Base-by-base conservation (phyloP, 2,113 vertebrate genomes). In the Cottus gobio region DNA sequence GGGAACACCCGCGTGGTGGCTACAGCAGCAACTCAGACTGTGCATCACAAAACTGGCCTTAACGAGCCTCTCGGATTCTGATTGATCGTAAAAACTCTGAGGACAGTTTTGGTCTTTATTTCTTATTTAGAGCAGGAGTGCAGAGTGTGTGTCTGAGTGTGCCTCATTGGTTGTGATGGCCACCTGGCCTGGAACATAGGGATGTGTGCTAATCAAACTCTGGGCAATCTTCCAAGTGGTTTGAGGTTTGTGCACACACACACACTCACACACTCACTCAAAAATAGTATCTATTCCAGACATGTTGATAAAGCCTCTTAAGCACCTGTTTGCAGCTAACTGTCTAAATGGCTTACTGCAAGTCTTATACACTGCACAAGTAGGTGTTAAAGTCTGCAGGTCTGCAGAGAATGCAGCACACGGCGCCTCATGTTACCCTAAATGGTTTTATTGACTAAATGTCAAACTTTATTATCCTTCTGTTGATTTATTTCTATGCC, bases 241-340 rank as follows among this genome's bases (percentile, higher is more conserved):
- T 58, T 26, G 24, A 71, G 77, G 66, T 77, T 76, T 75, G 56
- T 10, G 7, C 42, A 58, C 13, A 39, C 37, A 39, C 37, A 69
- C 67, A 72, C 44, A 67, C 75, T 65, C 75, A 34, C 34, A 34
- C 34, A 70, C 67, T 70, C 44, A 79, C 39, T 75, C 74, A 69
- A 68, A 89, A 86, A 83, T 36, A 79, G 90, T 77, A 68, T 79
- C 85, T 80, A 82, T 88, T 80, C 81, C 61, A 86, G 83, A 79
- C 85, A 87, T 78, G 79, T 74, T 89, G 73, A 85, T 90, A 90
- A 93, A 93, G 87, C 91, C 87, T 93, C 93, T 93, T 93, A 93
- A 87, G 90, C 90, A 91, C 87, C 89, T 90, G 90, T 71, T 86
- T 77, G 4, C 65, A 81, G 67, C 86, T 63, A 85, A 88, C 81